A percentile compares a stretch with the other conserved stretches of the same genome.
phyloP scores from a whole-genome alignment of 2,797 vertebrate genomes.

The Myotis planiceps region DNA sequence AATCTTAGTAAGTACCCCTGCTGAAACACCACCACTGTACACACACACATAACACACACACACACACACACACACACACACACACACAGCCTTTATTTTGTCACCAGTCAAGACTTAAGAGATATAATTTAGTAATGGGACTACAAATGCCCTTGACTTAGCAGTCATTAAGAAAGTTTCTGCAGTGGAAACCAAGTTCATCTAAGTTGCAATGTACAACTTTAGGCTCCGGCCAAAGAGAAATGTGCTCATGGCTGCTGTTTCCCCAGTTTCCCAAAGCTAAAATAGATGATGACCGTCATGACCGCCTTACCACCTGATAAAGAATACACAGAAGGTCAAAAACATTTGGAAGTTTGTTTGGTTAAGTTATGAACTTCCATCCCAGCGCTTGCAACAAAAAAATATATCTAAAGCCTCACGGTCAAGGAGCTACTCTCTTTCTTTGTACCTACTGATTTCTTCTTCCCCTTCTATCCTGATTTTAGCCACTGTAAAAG shows the following conservation, averaged over 20 bases:
- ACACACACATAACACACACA: not conserved
- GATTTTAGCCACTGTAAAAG: not conserved
- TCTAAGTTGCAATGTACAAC: not conserved
- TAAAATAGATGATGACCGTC: not conserved
- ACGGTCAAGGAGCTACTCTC: not conserved
- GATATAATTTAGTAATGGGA: not conserved
- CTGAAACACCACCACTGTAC: rapidly evolving
- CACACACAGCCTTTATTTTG: not conserved
- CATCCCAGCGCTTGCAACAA: not conserved
- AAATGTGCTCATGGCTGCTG: not conserved
- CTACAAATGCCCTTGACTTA: not conserved
- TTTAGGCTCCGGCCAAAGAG: not conserved
- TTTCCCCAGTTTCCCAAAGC: not conserved
- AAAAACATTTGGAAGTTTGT: not conserved
- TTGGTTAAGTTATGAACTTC: not conserved
- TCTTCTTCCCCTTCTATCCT: not conserved
- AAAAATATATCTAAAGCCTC: not conserved
- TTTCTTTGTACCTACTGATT: not conserved
- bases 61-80: not conserved
- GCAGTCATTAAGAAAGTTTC: not conserved
- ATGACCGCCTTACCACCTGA: not conserved
- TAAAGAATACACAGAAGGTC: not conserved
- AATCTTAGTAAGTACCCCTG: not conserved
- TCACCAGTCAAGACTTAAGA: not conserved
- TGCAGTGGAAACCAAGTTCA: not conserved